Conservation (phyloP, 2,113 vertebrate species). For the Misgurnus anguillicaudatus region DNA sequence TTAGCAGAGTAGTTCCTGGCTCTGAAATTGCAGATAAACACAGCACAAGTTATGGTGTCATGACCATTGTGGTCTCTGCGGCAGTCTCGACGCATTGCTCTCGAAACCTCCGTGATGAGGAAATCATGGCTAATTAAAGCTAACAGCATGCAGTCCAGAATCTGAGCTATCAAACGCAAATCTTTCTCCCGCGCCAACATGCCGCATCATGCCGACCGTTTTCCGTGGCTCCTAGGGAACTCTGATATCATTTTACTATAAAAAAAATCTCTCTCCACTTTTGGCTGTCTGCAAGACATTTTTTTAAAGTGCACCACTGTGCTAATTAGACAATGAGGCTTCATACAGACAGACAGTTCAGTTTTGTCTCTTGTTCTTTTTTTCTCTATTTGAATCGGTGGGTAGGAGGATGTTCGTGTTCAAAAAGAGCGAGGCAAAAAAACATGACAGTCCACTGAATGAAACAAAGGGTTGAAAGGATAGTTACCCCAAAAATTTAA, state of each 20-base stretch:
- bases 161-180: conserved; percentile 50
- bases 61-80: neutral
- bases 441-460: conserved; percentile 4
- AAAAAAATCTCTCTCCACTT: conserved; percentile 13
- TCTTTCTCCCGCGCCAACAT: conserved; percentile 29
- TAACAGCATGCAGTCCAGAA: conserved; percentile 54
- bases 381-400: neutral
- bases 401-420: conserved; percentile 1
- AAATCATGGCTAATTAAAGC: conserved; percentile 66
- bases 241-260: conserved; percentile 57
- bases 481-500: too few relatives aligned
- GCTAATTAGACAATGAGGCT: conserved; percentile 20
- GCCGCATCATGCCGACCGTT: conserved; percentile 60
- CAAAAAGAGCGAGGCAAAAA: neutral
- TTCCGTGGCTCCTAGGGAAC: conserved; percentile 8
- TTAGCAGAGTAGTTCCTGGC: neutral
- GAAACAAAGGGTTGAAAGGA: neutral
- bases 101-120: conserved; percentile 28
- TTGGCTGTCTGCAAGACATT: conserved; percentile 12
- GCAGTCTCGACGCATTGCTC: neutral
- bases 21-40: neutral
- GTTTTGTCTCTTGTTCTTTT: conserved; percentile 11
- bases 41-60: neutral
- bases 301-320: conserved; percentile 23
- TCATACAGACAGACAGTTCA: neutral